Evolutionary conservation across 1,140 invertebrate species (phyloP), one percentile per base, ranked within the genome.

Genomic region (Bombyx mandarina): DNA sequence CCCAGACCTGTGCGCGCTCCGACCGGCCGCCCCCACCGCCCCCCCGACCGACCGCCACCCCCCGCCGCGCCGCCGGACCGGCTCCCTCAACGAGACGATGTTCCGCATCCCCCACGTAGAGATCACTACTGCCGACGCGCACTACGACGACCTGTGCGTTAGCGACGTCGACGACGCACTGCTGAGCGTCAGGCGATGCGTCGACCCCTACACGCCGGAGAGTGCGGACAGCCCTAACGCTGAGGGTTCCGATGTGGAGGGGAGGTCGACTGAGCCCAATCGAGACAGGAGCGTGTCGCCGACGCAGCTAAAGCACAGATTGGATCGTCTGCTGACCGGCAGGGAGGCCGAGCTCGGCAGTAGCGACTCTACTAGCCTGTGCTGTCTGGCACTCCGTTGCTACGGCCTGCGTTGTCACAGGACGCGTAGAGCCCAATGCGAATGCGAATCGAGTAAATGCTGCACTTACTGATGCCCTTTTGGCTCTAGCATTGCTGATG

Each of bases 171-270:
- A 91, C 63, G 83, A 79, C 18, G 81, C 88, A n/a, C 70, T 89
- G 58, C 73, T 90, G 0, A 86, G 75, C 56, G 79, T 80, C 1
- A 62, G 61, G 7, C 79, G 60, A 42, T 87, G 85, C 35, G 78
- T 91, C 71, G 93, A 93, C 76, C 93, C 93, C 1, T 94, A 94
- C 63, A 94, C 93, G 0, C 93, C 93, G 10, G 93, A 94, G 67
- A 94, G 93, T 82, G 89, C 91, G 65, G 93, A 94, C 65, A 93
- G 92, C 53, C 93, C 93, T 8, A 90, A 90, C 63, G 88, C 69
- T 0, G 51, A 42, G 7, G 43, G 45, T 7, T 26, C 8, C 49
- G 49, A 50, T 7, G 65, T 62, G 46, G 7, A 7, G 22, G 5
- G 18, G 18, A 48, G 35, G 56, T 75, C 35, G 67, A 77, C 52